Conservation (phyloP, 2,888 invertebrate species). For the Nomada lathburiana region DNA sequence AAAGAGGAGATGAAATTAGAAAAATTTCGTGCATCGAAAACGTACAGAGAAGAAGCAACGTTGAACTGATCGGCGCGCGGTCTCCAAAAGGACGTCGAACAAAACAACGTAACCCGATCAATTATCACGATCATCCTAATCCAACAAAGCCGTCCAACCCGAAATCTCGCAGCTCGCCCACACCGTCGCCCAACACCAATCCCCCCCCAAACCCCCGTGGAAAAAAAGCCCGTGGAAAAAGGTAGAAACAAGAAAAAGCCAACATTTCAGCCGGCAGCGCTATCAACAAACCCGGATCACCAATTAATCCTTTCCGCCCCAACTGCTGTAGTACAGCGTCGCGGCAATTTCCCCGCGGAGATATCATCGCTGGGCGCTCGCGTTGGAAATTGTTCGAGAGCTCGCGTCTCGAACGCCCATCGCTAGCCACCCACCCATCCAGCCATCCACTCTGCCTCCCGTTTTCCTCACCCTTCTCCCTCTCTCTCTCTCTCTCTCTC, state of each 20-base stretch:
- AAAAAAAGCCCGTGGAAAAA: background rate
- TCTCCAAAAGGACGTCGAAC: background rate
- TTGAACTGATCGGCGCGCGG: no score
- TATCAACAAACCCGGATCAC: conserved; percentile 50
- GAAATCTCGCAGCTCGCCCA: background rate
- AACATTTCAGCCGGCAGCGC: conserved; percentile 23
- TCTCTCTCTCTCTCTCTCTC: background rate
- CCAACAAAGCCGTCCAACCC: background rate
- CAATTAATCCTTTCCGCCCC: conserved; percentile 46
- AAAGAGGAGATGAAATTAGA: no score
- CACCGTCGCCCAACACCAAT: background rate
- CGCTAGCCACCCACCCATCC: conserved; percentile 33
- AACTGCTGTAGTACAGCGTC: conserved; percentile 31
- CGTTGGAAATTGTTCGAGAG: conserved; percentile 49
- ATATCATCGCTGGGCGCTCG: conserved; percentile 33
- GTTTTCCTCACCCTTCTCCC: background rate
- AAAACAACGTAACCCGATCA: no score
- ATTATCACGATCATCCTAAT: conserved; percentile 4
- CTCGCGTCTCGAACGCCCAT: conserved; percentile 43
- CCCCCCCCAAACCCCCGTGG: background rate
- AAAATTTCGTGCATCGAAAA: no score
- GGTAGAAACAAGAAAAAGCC: conserved; percentile 18
- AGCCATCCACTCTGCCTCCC: conserved; percentile 7
- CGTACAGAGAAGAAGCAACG: no score
- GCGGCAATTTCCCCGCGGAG: conserved; percentile 53